phyloP scores from a whole-genome alignment of 2,888 invertebrate species.

The Slavum lentiscoides region DNA sequence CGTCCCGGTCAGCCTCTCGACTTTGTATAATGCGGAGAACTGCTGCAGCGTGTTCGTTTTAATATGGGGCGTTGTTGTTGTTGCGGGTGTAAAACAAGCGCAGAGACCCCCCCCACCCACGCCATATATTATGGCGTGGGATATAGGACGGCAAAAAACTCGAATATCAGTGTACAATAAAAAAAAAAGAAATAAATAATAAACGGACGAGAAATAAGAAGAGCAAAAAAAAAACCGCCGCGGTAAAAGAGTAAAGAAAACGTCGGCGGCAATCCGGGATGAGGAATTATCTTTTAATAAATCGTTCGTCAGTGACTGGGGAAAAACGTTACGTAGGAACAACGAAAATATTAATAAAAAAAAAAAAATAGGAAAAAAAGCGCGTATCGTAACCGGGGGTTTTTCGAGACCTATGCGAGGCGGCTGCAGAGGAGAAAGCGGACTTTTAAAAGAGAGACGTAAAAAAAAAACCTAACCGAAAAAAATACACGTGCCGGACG shows the following conservation, averaged over 20 bases:
- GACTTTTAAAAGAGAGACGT: slow-evolving; percentile 25
- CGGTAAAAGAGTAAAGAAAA: slow-evolving; percentile 11
- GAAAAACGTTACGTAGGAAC: slow-evolving; percentile 32
- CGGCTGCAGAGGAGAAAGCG: slow-evolving; percentile 8
- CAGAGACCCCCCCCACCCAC: too few relatives aligned
- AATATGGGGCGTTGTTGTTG: slow-evolving; percentile 17
- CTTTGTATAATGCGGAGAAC: too few relatives aligned
- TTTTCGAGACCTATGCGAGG: background rate
- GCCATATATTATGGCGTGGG: background rate
- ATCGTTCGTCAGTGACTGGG: slow-evolving; percentile 44
- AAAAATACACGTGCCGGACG: background rate
- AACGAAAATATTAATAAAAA: background rate
- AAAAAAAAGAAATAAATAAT: background rate
- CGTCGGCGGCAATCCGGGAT: slow-evolving; percentile 41
- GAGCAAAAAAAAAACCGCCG: too few relatives aligned
- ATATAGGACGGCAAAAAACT: slow-evolving; percentile 25
- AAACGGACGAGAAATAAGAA: too few relatives aligned
- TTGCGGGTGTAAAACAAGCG: slow-evolving; percentile 39
- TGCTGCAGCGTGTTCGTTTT: too few relatives aligned
- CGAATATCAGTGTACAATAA: background rate
- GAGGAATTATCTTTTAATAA: slow-evolving; percentile 50
- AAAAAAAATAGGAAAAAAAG: slow-evolving; percentile 22
- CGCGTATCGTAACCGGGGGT: slow-evolving; percentile 17
- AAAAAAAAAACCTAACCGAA: background rate
- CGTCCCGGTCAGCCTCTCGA: too few relatives aligned